Evolutionary conservation across 1,140 invertebrate genomes (phyloP).

Genomic region (Micrasema minimum): DNA sequence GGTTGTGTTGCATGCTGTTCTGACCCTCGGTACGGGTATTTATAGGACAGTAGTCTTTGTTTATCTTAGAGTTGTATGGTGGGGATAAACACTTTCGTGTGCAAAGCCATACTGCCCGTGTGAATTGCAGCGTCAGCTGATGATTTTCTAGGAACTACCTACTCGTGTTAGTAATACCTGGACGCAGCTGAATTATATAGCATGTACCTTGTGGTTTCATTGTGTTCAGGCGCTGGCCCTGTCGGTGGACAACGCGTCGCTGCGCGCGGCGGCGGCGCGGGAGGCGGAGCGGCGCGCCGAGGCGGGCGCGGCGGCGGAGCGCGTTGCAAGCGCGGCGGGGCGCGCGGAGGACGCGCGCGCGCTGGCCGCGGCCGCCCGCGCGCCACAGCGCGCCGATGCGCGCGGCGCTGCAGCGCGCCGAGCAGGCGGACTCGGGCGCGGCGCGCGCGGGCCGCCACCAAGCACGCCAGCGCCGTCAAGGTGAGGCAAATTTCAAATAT

Average conservation of each 20-base stretch:
- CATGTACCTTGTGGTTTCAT: background rate
- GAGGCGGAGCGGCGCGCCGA: constrained; percentile 48
- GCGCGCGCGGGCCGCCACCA: constrained; percentile 60
- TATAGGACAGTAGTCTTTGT: too few species aligned
- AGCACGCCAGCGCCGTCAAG: constrained; percentile 63
- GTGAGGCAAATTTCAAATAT: constrained; percentile 46
- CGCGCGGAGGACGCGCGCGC: constrained; percentile 59
- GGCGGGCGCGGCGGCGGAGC: too few species aligned
- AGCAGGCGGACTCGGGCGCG: constrained; percentile 57
- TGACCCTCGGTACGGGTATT: too few species aligned
- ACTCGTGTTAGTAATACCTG: too few species aligned
- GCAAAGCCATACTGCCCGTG: too few species aligned
- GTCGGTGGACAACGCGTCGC: constrained; percentile 58
- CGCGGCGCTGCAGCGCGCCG: constrained; percentile 56
- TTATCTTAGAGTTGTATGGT: too few species aligned
- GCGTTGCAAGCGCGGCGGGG: constrained; percentile 57
- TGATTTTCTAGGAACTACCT: too few species aligned
- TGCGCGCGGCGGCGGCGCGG: constrained; percentile 55
- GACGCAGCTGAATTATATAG: background rate
- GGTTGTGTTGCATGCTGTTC: too few species aligned
- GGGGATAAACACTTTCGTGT: too few species aligned
- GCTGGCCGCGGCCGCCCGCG: constrained; percentile 59
- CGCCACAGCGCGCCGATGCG: constrained; percentile 57
- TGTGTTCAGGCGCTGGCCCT: constrained; percentile 59
- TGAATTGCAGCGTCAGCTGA: too few species aligned